phyloP scores from a whole-genome alignment of 2,113 vertebrate species.

The Odontesthes bonariensis region DNA sequence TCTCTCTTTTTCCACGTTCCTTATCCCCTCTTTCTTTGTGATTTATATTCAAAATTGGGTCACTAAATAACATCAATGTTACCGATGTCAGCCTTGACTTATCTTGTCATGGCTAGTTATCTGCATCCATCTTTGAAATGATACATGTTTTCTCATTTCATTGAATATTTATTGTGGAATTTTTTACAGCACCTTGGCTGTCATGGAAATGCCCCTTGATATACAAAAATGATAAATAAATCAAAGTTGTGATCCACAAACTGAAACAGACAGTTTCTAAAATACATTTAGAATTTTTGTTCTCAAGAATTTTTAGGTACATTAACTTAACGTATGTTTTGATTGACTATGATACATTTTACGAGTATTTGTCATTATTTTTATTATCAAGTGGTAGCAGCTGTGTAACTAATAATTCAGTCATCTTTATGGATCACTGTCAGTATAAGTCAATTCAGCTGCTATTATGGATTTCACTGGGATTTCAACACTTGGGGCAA shows the following conservation, averaged over 20 bases:
- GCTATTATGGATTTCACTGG: conserved; percentile 21
- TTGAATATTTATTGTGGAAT: conserved; percentile 7
- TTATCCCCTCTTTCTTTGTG: not conserved
- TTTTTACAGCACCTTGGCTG: conserved; percentile 10
- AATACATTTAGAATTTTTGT: no score
- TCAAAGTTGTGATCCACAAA: not conserved
- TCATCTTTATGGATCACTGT: conserved; percentile 3
- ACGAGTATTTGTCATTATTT: not conserved
- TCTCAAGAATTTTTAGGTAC: not conserved
- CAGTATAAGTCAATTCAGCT: conserved; percentile 18
- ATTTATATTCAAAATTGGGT: conserved; percentile 16
- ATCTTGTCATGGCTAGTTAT: not conserved
- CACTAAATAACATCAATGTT: not conserved
- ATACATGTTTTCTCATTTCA: conserved; percentile 2
- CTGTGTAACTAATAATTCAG: not conserved
- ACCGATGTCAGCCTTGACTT: conserved; percentile 19
- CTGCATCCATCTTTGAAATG: not conserved
- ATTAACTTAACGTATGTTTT: not conserved
- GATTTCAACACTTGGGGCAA: conserved; percentile 13
- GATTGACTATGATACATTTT: not conserved
- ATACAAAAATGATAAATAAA: not conserved
- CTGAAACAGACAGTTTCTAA: not conserved
- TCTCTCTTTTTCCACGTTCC: not conserved
- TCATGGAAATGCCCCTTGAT: conserved; percentile 1
- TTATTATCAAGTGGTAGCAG: not conserved